These are phyloP conservation scores for Dicaeum eximium DNA, from an alignment of 2,113 vertebrate genomes.

Conservation along the genomic window DNA sequence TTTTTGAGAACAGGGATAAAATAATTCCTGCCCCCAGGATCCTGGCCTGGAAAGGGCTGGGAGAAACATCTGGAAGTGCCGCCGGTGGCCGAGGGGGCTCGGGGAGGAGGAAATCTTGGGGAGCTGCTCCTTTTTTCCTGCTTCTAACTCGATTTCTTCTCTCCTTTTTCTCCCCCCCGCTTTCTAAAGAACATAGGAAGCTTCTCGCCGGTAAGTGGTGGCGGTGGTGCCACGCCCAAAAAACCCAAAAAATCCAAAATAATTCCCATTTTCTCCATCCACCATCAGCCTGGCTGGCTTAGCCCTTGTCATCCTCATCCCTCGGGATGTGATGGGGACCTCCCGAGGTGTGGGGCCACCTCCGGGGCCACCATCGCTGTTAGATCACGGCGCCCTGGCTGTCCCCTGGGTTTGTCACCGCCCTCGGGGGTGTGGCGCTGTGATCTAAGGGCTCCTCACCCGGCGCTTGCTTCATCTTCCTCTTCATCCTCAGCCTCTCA, in stretches of 20 bases:
- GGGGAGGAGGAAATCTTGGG: not conserved
- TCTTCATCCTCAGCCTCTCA: slow-evolving; percentile 29
- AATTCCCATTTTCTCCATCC: not conserved
- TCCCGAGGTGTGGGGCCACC: not conserved
- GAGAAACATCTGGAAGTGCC: not conserved
- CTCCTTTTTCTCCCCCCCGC: slow-evolving; percentile 64
- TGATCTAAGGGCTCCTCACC: slow-evolving; percentile 17
- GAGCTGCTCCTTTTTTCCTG: not conserved
- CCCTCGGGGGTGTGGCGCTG: not conserved
- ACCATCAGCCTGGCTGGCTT: not conserved
- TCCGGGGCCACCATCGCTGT: not conserved
- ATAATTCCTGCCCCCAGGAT: not conserved
- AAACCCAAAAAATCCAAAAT: not conserved
- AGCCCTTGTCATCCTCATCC: not conserved
- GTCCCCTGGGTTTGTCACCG: not conserved
- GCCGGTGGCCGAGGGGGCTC: not conserved
- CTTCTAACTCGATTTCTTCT: slow-evolving; percentile 63
- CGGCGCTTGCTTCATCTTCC: not conserved
- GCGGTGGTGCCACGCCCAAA: not conserved
- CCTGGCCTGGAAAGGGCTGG: not conserved
- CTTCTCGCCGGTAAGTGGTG: slow-evolving; percentile 81
- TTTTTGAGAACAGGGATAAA: not conserved
- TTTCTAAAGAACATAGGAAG: slow-evolving; percentile 84
- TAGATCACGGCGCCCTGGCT: slow-evolving; percentile 6
- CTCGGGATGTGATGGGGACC: not conserved